A percentile compares a stretch with the other conserved stretches of the same genome.
Evolutionary conservation across 1,140 invertebrate species (phyloP).

Genomic region (Euschistus heros): DNA sequence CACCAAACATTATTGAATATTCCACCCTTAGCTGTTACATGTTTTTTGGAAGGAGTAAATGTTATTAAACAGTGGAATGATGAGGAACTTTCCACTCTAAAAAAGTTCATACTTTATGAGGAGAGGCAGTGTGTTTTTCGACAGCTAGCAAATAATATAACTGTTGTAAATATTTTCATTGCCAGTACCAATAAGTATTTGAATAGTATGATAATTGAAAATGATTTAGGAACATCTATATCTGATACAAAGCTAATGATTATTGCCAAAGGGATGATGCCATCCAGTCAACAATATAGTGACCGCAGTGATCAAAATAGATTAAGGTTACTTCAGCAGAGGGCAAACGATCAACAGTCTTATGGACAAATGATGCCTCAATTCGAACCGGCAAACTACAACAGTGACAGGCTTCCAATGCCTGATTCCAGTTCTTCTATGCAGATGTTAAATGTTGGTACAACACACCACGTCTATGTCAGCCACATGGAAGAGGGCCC

Average conservation of each 20-base stretch:
- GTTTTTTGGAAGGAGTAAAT: background rate
- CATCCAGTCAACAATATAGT: background rate
- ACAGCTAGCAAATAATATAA: background rate
- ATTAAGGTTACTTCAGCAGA: background rate
- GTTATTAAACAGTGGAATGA: conserved; percentile 5
- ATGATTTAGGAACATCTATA: conserved; percentile 1
- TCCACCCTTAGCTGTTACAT: conserved; percentile 35
- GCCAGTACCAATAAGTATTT: background rate
- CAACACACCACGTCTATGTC: conserved; percentile 52
- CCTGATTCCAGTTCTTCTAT: conserved; percentile 32
- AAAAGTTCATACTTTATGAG: conserved; percentile 5
- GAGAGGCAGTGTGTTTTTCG: background rate
- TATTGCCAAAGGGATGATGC: background rate
- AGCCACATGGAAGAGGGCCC: conserved; percentile 67
- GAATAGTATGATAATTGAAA: background rate
- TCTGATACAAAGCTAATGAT: background rate
- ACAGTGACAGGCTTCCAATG: conserved; percentile 26
- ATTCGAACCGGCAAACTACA: background rate
- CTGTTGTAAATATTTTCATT: conserved; percentile 3
- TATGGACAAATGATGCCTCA: background rate
- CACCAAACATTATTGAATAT: conserved; percentile 33
- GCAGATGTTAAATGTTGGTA: conserved; percentile 44
- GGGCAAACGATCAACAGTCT: background rate
- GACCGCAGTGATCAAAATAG: background rate
- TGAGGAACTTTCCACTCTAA: background rate